These are phyloP conservation scores for Poliocrania exsul DNA, from an alignment of 2,797 vertebrate genomes.

Conservation along the genomic window DNA sequence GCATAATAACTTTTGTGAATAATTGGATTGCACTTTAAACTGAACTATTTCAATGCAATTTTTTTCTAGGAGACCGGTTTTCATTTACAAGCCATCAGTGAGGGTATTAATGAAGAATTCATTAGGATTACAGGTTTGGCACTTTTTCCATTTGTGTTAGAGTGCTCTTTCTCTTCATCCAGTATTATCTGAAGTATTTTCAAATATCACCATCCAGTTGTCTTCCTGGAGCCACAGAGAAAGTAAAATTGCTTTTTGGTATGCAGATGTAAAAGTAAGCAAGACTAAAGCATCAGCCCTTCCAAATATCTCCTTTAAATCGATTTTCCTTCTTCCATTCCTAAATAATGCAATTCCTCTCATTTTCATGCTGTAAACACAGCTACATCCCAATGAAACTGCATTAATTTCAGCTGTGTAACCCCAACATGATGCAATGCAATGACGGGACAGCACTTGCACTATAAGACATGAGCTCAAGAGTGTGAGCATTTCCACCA, in stretches of 20 bases:
- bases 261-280: background rate
- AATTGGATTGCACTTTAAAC: background rate
- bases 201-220: background rate
- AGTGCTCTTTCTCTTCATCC: background rate
- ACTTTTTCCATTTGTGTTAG: background rate
- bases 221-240: background rate
- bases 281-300: background rate
- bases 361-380: background rate
- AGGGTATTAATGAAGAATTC: background rate
- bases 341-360: background rate
- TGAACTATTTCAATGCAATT: background rate
- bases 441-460: background rate
- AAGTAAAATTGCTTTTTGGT: background rate
- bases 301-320: background rate
- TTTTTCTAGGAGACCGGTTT: background rate
- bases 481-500: background rate
- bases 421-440: fast-evolving
- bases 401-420: background rate
- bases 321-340: background rate
- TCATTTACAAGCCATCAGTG: background rate
- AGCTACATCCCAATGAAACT: background rate
- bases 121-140: background rate
- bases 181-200: background rate
- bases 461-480: background rate
- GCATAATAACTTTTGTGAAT: background rate